A percentile compares a stretch with the other conserved stretches of the same genome.
Conservation (phyloP, 1,140 invertebrate species). For the Bombus superbus region DNA sequence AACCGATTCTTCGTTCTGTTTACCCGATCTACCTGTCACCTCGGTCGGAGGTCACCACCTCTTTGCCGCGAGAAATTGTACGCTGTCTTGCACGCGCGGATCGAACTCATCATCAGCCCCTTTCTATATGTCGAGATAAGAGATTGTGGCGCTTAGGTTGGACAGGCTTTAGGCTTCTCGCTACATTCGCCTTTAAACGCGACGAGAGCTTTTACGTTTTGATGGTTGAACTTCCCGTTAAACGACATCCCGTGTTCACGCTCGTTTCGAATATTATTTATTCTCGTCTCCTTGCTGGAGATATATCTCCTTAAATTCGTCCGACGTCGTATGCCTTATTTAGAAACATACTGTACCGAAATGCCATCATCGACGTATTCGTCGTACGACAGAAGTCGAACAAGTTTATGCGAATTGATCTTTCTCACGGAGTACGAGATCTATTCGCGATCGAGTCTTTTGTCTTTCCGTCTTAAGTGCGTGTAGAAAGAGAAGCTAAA, state of each 20-base stretch:
- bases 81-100: background rate
- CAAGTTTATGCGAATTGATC: too few relatives aligned
- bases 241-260: background rate
- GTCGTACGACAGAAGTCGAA: too few relatives aligned
- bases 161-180: too few relatives aligned
- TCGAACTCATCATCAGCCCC: background rate
- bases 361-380: too few relatives aligned
- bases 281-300: background rate
- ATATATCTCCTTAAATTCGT: background rate
- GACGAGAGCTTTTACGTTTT: background rate
- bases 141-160: background rate
- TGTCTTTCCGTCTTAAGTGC: too few relatives aligned
- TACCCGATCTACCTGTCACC: too few relatives aligned
- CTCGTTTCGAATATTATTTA: background rate
- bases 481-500: too few relatives aligned
- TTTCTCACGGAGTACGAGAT: too few relatives aligned
- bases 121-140: constrained; percentile 22
- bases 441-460: too few relatives aligned
- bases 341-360: background rate
- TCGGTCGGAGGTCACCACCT: constrained; percentile 2
- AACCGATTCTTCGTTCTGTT: too few relatives aligned
- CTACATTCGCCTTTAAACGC: background rate
- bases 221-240: background rate
- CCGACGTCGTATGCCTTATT: background rate
- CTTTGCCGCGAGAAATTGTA: background rate